Percentiles rank a stretch among this genome's conserved stretches.
Evolutionary conservation across 2,797 vertebrate species (phyloP).

Genomic region (Sciurus vulgaris): DNA sequence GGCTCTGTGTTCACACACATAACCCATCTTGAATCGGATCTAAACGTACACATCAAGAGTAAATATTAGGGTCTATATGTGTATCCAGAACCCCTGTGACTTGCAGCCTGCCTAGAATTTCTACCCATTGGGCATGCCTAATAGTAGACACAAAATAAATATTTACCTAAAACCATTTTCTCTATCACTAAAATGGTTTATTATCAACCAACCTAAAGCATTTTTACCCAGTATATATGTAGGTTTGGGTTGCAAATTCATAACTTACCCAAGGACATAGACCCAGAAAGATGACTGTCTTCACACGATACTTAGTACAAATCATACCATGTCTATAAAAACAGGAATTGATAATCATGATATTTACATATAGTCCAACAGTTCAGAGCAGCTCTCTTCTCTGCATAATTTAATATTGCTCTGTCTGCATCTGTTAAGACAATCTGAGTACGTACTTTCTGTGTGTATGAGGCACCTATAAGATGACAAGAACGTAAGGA

Average conservation of each 20-base stretch:
- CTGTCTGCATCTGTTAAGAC: not conserved
- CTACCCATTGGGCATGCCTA: not conserved
- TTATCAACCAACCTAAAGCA: slow-evolving; percentile 42
- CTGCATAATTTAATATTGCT: not conserved
- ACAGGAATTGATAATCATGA: not conserved
- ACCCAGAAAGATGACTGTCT: slow-evolving; percentile 51
- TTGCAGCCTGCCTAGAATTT: slow-evolving; percentile 14
- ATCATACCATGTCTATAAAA: slow-evolving; percentile 33
- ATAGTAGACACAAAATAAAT: not conserved
- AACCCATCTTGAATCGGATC: not conserved
- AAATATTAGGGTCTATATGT: not conserved
- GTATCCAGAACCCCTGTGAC: not conserved
- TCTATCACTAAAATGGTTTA: slow-evolving; percentile 57
- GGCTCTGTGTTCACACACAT: not conserved
- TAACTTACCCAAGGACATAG: slow-evolving; percentile 29
- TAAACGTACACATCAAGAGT: not conserved
- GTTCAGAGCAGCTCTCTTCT: slow-evolving; percentile 15
- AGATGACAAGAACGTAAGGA: not conserved
- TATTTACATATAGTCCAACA: slow-evolving; percentile 27
- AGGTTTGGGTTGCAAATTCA: slow-evolving; percentile 65
- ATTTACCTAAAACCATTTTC: slow-evolving; percentile 55
- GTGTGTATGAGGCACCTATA: not conserved
- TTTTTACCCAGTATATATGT: slow-evolving; percentile 59
- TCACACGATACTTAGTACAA: not conserved
- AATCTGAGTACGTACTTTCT: slow-evolving; percentile 17